These are phyloP conservation scores for Neodiprion virginianus DNA, from an alignment of 1,140 invertebrate species.

Conservation along the genomic window DNA sequence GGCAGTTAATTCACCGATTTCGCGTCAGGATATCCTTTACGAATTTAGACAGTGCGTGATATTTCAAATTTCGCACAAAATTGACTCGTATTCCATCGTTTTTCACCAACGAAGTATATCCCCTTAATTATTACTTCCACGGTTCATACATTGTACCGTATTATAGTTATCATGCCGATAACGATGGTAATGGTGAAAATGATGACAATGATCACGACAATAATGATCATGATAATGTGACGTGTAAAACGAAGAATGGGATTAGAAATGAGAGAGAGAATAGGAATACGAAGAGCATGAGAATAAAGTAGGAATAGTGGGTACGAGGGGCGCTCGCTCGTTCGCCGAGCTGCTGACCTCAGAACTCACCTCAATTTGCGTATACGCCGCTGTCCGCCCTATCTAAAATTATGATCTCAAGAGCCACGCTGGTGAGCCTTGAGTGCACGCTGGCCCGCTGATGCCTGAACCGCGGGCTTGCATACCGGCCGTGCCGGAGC, in stretches of 20 bases:
- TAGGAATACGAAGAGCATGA: neutral
- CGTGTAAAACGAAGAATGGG: neutral
- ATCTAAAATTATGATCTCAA: slow-evolving; percentile 65
- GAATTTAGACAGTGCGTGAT: too few relatives aligned
- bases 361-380: slow-evolving; percentile 64
- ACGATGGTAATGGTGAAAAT: neutral
- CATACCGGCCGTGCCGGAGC: neutral
- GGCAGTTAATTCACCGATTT: too few relatives aligned
- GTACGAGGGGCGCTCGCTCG: slow-evolving; percentile 30
- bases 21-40: too few relatives aligned
- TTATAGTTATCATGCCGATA: neutral
- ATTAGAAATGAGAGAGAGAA: too few relatives aligned
- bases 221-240: neutral
- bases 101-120: too few relatives aligned
- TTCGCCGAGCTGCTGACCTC: slow-evolving; percentile 54
- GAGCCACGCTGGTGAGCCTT: slow-evolving; percentile 34
- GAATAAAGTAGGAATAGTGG: neutral
- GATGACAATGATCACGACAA: neutral
- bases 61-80: too few relatives aligned
- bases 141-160: too few relatives aligned
- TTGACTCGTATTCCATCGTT: too few relatives aligned
- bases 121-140: too few relatives aligned
- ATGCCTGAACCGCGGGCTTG: neutral
- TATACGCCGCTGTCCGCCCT: slow-evolving; percentile 56
- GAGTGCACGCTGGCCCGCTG: slow-evolving; percentile 9